Evolutionary conservation across 2,888 invertebrate species (phyloP), one percentile per base, ranked within the genome.

Genomic region (Drosophila demipolita): DNA sequence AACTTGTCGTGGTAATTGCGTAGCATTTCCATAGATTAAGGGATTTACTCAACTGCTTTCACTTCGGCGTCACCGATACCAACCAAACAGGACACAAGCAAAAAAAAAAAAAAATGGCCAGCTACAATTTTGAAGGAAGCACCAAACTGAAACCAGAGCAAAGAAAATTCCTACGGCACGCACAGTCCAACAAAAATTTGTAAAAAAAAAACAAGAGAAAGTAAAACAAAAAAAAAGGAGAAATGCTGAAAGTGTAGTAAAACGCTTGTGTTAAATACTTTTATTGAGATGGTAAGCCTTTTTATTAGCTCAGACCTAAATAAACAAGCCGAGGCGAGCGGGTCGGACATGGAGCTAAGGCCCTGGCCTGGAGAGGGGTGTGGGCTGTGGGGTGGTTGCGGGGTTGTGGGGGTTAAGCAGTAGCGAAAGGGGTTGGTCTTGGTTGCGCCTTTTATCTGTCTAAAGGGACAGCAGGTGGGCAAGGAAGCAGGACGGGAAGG

Each of bases 211-310:
- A 59, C 49, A 58, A 38, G 23, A 33, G 20, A 48, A 45, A 54
- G 52, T 55, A 66, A 32, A 64, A 63, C 42, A 55, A 66, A 42
- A 53, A 17, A 49, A 38, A 50, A 64, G 61, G 70, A 87, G 79
- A 83, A 78, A 87, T 79, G 89, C 89, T 84, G 75, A 67, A 88
- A 87, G 89, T 86, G 90, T 90, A 87, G 89, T 90, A 92, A 87
- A 91, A 91, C 92, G 91, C 86, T 91, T 92, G 92, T 91, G 92
- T 91, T 91, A 91, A 91, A 92, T 91, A 91, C 91, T 91, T 92
- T 91, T 91, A 91, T 91, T 91, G 92, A 91, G 92, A 91, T 91
- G 91, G 90, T 92, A 91, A 92, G 91, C 91, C 90, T 90, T 91
- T 91, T 91, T 89, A 90, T 89, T 90, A 89, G 87, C 87, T 84